Evolutionary conservation across 1,140 invertebrate species (phyloP).

Genomic region (Saccostrea cuccullata): DNA sequence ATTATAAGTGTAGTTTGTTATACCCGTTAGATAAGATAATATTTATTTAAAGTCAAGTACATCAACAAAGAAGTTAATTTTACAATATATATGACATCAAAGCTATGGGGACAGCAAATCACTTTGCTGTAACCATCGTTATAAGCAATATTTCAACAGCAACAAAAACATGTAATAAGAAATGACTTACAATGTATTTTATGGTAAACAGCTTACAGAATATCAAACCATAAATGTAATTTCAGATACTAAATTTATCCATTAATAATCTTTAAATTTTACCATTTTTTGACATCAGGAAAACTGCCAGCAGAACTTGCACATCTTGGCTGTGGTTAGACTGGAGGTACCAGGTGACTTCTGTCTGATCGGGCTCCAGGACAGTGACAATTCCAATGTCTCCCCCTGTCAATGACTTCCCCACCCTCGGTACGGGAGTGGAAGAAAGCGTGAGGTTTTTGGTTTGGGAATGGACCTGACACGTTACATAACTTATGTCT

Average conservation of each 20-base stretch:
- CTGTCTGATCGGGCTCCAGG: not conserved
- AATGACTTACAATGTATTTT: no score
- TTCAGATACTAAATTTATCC: not conserved
- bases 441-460: not conserved
- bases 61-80: no score
- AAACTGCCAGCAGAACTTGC: not conserved
- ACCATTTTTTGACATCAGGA: slow-evolving; percentile 1
- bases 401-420: not conserved
- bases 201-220: no score
- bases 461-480: slow-evolving; percentile 1
- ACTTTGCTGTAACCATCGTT: not conserved
- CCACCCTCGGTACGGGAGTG: not conserved
- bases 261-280: not conserved
- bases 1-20: not conserved
- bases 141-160: no score
- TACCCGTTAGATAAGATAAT: no score
- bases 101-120: not conserved
- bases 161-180: no score
- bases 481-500: slow-evolving; percentile 24
- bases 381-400: slow-evolving; percentile 16
- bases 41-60: no score
- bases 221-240: no score
- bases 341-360: slow-evolving; percentile 37
- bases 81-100: not conserved
- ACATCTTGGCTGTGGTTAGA: slow-evolving; percentile 33